Base-by-base conservation (phyloP, 2,888 invertebrate species). In the Lasioglossum pauxillum region DNA sequence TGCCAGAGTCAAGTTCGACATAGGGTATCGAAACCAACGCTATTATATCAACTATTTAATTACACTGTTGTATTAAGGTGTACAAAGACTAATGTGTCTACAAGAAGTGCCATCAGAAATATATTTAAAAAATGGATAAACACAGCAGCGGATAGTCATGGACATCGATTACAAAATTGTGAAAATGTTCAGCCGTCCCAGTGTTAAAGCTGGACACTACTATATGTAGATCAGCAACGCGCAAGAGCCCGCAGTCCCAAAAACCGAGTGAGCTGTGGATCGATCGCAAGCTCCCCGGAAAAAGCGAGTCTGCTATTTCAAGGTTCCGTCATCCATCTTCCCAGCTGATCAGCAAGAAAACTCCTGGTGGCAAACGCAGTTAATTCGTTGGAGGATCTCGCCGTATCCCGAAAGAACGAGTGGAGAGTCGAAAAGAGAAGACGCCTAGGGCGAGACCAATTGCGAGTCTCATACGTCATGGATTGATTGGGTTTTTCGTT, bases 401-500 rank as follows among this genome's bases (percentile, higher is more conserved):
- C 41, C 5, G 46, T 31, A 27, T n/a, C 80, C 46, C 46, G 41
- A 41, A 53, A 46, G 78, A 73, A 69, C 74, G 60, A 31, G 8
- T 8, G 44, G 35, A 75, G 60, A 64, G 31, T 67, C 78, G 53
- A 76, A 81, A 78, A 88, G 84, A 85, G 86, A 82, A 77, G 84
- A 88, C 84, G 87, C 88, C 85, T 78, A 81, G 82, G 85, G 88
- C 88, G 89, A 90, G 88, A 91, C 86, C 86, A 87, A 91, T 91
- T 89, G 88, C 88, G 83, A 80, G 81, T 81, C 86, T 81, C 86
- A 85, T 83, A 89, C 80, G 90, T 87, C 87, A 81, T 75, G 91
- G 87, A 91, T 91, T 90, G 91, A 91, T 91, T 91, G 88, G 91
- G 84, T 91, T 91, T 91, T 91, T 91, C 90, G 88, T 89, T 81